Percentiles rank a stretch among this genome's conserved stretches.
These are phyloP conservation scores for Schrankia costaestrigalis DNA, from an alignment of 2,888 invertebrate species.

Conservation along the genomic window DNA sequence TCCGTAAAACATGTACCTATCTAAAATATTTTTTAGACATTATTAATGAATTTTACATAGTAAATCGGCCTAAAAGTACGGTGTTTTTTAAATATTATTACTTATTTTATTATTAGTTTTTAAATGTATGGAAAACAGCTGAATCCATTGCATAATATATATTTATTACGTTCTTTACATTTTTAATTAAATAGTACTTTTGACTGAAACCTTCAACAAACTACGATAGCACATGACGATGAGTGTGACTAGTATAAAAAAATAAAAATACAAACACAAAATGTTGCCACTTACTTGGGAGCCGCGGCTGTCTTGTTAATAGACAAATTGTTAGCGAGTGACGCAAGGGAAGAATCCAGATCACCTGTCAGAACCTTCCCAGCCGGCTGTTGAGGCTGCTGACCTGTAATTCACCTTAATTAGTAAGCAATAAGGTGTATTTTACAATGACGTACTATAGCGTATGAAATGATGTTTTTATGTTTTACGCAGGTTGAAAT, in stretches of 20 bases:
- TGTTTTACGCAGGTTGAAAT: neutral
- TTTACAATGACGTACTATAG: neutral
- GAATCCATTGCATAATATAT: neutral
- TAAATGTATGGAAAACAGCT: no score
- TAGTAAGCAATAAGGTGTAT: conserved; percentile 11
- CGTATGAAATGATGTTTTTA: neutral
- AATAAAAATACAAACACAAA: neutral
- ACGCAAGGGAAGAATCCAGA: conserved; percentile 95
- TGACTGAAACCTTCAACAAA: conserved; percentile 41
- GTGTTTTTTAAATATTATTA: no score
- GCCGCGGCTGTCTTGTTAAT: conserved; percentile 89
- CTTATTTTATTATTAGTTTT: no score
- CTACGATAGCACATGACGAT: conserved; percentile 41
- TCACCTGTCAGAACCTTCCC: conserved; percentile 94
- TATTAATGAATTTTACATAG: no score
- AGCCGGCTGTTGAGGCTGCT: conserved; percentile 61
- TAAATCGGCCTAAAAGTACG: no score
- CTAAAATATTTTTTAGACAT: no score
- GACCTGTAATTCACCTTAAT: conserved; percentile 48
- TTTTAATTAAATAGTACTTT: conserved; percentile 8
- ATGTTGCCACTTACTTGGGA: conserved; percentile 82
- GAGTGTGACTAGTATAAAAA: conserved; percentile 26
- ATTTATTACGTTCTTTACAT: neutral
- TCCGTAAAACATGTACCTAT: no score
- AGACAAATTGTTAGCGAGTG: conserved; percentile 94